Base-by-base conservation (phyloP, 2,113 vertebrate species). In the Camelus dromedarius region DNA sequence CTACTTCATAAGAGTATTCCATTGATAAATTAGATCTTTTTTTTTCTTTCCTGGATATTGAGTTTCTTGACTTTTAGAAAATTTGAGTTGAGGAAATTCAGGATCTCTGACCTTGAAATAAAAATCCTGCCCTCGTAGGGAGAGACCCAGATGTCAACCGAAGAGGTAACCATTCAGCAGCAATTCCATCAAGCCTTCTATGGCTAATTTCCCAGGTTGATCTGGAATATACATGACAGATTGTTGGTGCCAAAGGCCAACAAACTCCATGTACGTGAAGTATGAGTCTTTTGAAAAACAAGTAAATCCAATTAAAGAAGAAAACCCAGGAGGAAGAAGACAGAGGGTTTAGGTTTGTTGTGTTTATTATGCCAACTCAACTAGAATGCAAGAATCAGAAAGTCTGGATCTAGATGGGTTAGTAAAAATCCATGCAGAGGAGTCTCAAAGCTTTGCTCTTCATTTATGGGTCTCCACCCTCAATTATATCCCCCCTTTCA, bases 281-380 rank as follows among this genome's bases (percentile, higher is more conserved):
- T 77, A 38, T n/a, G 67, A 20, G n/a, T 28, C 60, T 93, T 81
- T 77, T 56, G 81, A 89, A 82, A 93, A 97, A 15, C 8, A 64
- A 93, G 46, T 85, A 80, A 70, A 84, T 76, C 56, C 60, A 92
- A 81, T 84, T 93, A 87, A 92, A 72, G 6, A 64, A 79, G 62
- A 82, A 84, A 77, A 80, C 3, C 16, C 38, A 76, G 73, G 87
- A 92, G 32, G 52, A 85, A 28, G 52, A 85, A 82, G 24, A 42
- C 42, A 82, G 83, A 82, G 18, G 2, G 19, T 69, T 93, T 66
- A 50, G 5, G 18, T 92, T 88, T 13, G 54, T 48, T 82, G 22
- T 69, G 14, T 46, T 32, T 76, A 35, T 80, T n/a, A 35, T 0
- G 8, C 28, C 38, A 77, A 60, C 20, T 64, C 19, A 83, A 46